A percentile compares a stretch with the other conserved stretches of the same genome.
Conservation (phyloP, 2,113 vertebrate species). For the Vireo altiloquus region DNA sequence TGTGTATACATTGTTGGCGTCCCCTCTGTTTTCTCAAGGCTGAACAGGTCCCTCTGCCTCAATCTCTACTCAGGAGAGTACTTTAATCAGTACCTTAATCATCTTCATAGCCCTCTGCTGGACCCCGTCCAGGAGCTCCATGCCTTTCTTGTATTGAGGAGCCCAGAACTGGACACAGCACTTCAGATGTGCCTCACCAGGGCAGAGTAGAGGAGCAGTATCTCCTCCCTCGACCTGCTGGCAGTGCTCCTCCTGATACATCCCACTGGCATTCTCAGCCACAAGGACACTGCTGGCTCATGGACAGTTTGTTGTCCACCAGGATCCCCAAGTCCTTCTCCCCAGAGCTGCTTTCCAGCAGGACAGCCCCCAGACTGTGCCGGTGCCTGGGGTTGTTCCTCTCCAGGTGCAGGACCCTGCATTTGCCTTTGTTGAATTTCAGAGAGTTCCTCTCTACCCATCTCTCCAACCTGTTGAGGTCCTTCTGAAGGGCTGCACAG, state of each 20-base stretch:
- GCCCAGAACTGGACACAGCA: not conserved
- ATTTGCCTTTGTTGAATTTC: not conserved
- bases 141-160: not conserved
- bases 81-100: not conserved
- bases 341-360: not conserved
- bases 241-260: not conserved
- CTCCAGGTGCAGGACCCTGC: not conserved
- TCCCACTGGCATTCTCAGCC: not conserved
- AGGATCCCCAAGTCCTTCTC: not conserved
- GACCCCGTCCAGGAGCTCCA: not conserved
- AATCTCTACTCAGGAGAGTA: not conserved
- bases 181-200: not conserved
- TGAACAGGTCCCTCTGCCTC: not conserved
- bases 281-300: not conserved
- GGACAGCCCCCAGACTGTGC: not conserved
- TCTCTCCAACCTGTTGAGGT: fast-evolving
- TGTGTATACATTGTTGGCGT: not conserved
- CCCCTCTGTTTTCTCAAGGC: not conserved
- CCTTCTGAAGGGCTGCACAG: not conserved
- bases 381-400: not conserved
- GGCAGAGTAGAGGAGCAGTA: not conserved
- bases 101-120: fast-evolving
- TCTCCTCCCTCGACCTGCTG: fast-evolving
- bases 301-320: not conserved
- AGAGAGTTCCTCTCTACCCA: not conserved